phyloP scores from a whole-genome alignment of 2,113 vertebrate species.

The Syngnathus typhle region DNA sequence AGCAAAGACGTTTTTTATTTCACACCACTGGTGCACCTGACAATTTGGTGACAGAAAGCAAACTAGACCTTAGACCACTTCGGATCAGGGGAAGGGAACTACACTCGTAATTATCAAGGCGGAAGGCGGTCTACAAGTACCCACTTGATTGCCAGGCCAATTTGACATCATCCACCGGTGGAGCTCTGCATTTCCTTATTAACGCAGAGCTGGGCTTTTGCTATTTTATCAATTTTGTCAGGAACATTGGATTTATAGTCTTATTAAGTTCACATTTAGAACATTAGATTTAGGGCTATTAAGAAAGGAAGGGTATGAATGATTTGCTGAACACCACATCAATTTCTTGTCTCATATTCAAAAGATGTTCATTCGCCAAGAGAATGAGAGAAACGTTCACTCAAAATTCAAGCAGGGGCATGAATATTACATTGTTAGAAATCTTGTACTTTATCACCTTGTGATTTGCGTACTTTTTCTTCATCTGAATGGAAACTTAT shows the following conservation, averaged over 20 bases:
- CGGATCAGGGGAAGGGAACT: too few relatives aligned
- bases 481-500: conserved; percentile 66
- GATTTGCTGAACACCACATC: neutral
- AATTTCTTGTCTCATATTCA: neutral
- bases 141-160: neutral
- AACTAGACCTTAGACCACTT: too few relatives aligned
- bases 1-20: too few relatives aligned
- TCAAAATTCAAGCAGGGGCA: neutral
- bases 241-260: neutral
- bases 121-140: too few relatives aligned
- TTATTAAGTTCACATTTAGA: neutral
- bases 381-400: neutral
- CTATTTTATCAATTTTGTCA: too few relatives aligned
- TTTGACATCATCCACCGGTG: too few relatives aligned
- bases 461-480: conserved; percentile 55
- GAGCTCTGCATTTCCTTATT: too few relatives aligned
- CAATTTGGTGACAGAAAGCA: too few relatives aligned
- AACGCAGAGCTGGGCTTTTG: too few relatives aligned
- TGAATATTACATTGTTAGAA: conserved; percentile 24
- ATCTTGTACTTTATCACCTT: conserved; percentile 39
- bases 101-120: too few relatives aligned
- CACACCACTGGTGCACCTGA: too few relatives aligned
- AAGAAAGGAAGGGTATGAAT: too few relatives aligned
- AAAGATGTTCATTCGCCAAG: neutral
- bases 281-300: neutral